A percentile compares a stretch with the other conserved stretches of the same genome.
Conservation (phyloP, 2,888 invertebrate species). For the Eupithecia centaureata region DNA sequence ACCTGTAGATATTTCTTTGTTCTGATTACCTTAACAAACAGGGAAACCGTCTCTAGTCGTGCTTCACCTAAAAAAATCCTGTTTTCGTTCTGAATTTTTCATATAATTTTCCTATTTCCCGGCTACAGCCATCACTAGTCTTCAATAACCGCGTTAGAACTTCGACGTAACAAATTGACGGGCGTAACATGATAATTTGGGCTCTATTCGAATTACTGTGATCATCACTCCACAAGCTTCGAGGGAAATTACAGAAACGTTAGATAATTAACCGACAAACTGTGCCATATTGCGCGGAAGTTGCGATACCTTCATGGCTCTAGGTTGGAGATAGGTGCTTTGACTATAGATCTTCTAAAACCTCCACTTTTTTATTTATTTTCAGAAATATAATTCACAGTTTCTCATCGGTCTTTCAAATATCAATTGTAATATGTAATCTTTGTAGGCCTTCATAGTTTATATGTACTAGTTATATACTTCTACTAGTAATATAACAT, state of each 20-base stretch:
- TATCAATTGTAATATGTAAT: too few species aligned
- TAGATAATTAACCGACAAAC: constrained; percentile 20
- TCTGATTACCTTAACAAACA: too few species aligned
- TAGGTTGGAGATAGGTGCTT: background rate
- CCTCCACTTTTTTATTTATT: too few species aligned
- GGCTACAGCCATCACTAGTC: constrained; percentile 10
- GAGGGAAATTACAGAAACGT: constrained; percentile 23
- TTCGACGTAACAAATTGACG: constrained; percentile 18
- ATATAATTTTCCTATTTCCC: background rate
- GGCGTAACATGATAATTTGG: constrained; percentile 6
- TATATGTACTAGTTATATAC: too few species aligned
- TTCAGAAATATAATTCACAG: too few species aligned
- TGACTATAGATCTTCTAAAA: too few species aligned
- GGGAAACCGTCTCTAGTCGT: too few species aligned
- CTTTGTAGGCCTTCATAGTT: too few species aligned
- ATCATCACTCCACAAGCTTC: constrained; percentile 18
- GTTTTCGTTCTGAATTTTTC: background rate
- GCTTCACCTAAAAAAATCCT: too few species aligned
- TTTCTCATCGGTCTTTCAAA: too few species aligned
- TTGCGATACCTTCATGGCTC: background rate
- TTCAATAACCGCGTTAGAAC: constrained; percentile 8
- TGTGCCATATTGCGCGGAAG: constrained; percentile 21
- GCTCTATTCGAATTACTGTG: constrained; percentile 24
- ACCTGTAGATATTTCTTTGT: too few species aligned
- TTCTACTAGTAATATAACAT: too few species aligned